These are phyloP conservation scores for Decapterus maruadsi DNA, from an alignment of 2,797 vertebrate genomes.

Conservation along the genomic window DNA sequence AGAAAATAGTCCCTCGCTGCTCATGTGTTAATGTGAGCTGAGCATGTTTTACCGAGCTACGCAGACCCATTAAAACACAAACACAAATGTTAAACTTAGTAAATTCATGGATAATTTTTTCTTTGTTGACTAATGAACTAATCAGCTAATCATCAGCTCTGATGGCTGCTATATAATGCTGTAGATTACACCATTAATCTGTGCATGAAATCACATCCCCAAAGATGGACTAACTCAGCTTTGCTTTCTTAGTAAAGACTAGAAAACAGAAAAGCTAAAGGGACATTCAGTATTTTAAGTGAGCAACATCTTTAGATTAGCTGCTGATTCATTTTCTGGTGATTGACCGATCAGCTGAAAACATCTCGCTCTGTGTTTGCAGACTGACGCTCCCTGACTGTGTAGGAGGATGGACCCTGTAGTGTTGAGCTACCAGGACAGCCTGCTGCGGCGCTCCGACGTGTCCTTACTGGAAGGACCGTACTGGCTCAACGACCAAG, in stretches of 20 bases:
- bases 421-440: slow-evolving; percentile 97
- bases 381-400: slow-evolving; percentile 61
- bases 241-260: no score
- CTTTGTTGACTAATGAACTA: no score
- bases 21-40: background rate
- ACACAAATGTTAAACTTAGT: no score
- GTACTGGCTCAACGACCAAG: slow-evolving; percentile 95
- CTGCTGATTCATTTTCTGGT: background rate
- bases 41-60: background rate
- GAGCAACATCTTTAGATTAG: background rate
- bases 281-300: no score
- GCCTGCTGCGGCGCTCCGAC: slow-evolving; percentile 93
- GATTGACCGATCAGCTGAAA: background rate
- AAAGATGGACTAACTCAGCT: no score
- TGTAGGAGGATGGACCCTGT: slow-evolving; percentile 91
- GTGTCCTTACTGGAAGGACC: slow-evolving; percentile 93
- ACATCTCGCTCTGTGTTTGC: slow-evolving; percentile 17
- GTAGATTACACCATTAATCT: no score
- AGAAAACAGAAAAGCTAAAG: no score
- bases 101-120: no score
- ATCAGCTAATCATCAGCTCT: no score
- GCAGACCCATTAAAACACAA: no score
- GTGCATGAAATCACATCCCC: no score
- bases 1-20: background rate
- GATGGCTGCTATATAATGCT: no score